A percentile compares a stretch with the other conserved stretches of the same genome.
These are phyloP conservation scores for Schizopygopsis pylzovi DNA, from an alignment of 2,797 vertebrate genomes.

Conservation along the genomic window DNA sequence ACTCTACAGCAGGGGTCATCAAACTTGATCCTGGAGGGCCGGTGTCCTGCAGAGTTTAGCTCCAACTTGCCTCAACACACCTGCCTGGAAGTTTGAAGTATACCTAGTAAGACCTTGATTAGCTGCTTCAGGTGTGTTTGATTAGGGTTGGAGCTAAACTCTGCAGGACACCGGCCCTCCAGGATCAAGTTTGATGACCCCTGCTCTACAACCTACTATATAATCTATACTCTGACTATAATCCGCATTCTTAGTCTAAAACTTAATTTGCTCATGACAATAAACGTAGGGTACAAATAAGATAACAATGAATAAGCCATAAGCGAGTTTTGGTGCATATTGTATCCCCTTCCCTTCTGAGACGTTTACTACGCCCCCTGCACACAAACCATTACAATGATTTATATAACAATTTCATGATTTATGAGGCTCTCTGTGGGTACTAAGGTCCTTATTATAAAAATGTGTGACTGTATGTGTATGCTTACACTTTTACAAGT, in stretches of 20 bases:
- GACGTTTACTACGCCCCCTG: neutral
- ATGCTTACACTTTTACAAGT: neutral
- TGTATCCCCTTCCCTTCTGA: neutral
- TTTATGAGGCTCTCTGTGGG: neutral
- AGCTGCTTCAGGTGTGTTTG: too few relatives aligned
- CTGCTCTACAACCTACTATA: neutral
- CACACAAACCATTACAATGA: slow-evolving; percentile 3
- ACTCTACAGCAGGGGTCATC: neutral
- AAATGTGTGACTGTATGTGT: neutral
- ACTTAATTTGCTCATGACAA: neutral
- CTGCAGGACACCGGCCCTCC: too few relatives aligned
- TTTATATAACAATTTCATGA: slow-evolving; percentile 15
- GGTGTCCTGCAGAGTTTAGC: too few relatives aligned
- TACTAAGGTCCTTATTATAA: slow-evolving; percentile 6
- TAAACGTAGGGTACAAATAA: neutral
- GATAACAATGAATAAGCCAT: neutral
- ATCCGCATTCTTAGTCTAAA: neutral
- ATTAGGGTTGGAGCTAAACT: too few relatives aligned
- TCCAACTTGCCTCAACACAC: too few relatives aligned
- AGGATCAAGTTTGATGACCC: too few relatives aligned
- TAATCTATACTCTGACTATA: neutral
- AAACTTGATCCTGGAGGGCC: too few relatives aligned
- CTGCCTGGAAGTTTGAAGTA: too few relatives aligned
- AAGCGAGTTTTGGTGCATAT: slow-evolving; percentile 1
- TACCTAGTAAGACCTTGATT: too few relatives aligned